Evolutionary conservation across 1,140 invertebrate species (phyloP).

Genomic region (Drosophila melanogaster): Release_6_plus_ISO1_MT NT_037436.4:3801001-3801500

Average conservation of each 20-base stretch:
- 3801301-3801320: constrained; percentile 81
- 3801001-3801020: neutral
- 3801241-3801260: constrained; percentile 56
- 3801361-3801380: constrained; percentile 9
- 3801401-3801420: constrained; percentile 13
- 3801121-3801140: constrained; percentile 9
- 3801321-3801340: constrained; percentile 36
- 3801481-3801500: neutral
- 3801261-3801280: constrained; percentile 70
- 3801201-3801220: constrained; percentile 29
- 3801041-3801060: too few relatives aligned
- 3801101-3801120: constrained; percentile 8
- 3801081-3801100: constrained; percentile 45
- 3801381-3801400: constrained; percentile 18
- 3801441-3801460: neutral
- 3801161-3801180: constrained; percentile 51
- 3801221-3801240: constrained; percentile 39
- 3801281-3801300: constrained; percentile 76
- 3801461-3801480: neutral
- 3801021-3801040: constrained; percentile 30
- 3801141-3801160: constrained; percentile 32
- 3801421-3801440: constrained; percentile 23
- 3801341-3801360: constrained; percentile 67
- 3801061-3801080: constrained; percentile 32
- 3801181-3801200: constrained; percentile 44